Evolutionary conservation across 2,888 invertebrate species (phyloP), one percentile per base, ranked within the genome.

Genomic region (Proisotoma minuta): DNA sequence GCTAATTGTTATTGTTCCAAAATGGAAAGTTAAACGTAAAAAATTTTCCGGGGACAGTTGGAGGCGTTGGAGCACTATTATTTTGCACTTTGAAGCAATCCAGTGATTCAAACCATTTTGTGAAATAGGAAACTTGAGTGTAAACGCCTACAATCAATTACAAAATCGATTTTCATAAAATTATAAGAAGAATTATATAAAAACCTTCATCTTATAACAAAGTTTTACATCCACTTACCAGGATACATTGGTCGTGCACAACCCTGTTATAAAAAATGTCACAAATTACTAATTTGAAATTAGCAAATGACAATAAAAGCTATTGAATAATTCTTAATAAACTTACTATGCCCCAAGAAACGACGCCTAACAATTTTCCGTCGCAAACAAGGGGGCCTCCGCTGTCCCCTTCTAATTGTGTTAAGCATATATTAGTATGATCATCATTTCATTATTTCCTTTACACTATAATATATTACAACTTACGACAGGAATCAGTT

Each of bases 81-180:
- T 49, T 22, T 1, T 39, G 50, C 4, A 62, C 49, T 26, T 62
- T 59, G 24, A 71, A 68, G 52, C 72, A 72, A 1, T 68, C 72
- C n/a, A 61, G 61, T 4, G 68, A 68, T 43, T 70, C 69, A n/a
- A 72, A 70, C 73, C 73, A 73, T 29, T 70, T 70, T 26, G 67
- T 67, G 56, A 68, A 72, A 29, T 71, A 70, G 1, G 69, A 65
- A 0, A 73, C 71, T 59, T 72, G 69, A 1, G 73, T 72, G 51
- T 68, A 67, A 22, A 43, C 43, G 15, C 43, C 43, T 10, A 15
- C 63, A 59, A 22, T 15, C 28, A 29, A 47, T 12, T 12, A 34
- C 12, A 56, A 47, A 49, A 28, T 57, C 27, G 4, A 57, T 57
- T 43, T 47, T 54, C 8, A 39, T 8, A 20, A 40, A 4, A 22